Evolutionary conservation across 2,888 invertebrate species (phyloP), one percentile per base, ranked within the genome.

Genomic region (Mantis religiosa): DNA sequence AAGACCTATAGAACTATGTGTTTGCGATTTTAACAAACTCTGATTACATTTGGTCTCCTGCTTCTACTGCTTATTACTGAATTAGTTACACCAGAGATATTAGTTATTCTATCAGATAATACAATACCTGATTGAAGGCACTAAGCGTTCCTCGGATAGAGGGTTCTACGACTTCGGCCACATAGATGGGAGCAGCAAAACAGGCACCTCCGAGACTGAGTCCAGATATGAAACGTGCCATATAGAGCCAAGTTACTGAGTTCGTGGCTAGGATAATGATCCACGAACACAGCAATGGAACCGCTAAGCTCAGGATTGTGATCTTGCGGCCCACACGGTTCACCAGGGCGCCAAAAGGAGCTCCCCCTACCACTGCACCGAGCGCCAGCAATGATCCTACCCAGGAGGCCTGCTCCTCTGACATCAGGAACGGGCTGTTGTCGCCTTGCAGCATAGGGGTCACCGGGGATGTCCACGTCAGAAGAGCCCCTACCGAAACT

Each of bases 111-210:
- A 71, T 4, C 6, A 71, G 25, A 6, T 20, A 15, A 71, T 71
- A 71, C 41, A 71, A 25, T 83, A 96, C 94, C 91, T 97, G 97
- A 91, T 98, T 95, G 89, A 97, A 95, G 0, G 98, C 96, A 2
- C 98, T 98, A 0, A 98, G 93, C 0, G 97, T 95, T 0, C 98
- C 98, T 90, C 98, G 94, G 27, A 95, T 93, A 6, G 94, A 93
- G 92, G 95, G 95, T 90, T 97, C 96, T 8, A 97, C 95, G 85
- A 98, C 96, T 93, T 98, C 98, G 83, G 97, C 97, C 89, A 98
- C 95, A 93, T 98, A 98, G 95, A 98, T 97, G 0, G 98, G 97
- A 0, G 96, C 95, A 1, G 96, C 95, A 0, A 96, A 96, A 93
- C 96, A 96, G 15, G 96, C 93, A 91, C 96, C 95, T 0, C 97